These are phyloP conservation scores for Priocnemis perturbator DNA, from an alignment of 2,888 invertebrate species.

Conservation along the genomic window DNA sequence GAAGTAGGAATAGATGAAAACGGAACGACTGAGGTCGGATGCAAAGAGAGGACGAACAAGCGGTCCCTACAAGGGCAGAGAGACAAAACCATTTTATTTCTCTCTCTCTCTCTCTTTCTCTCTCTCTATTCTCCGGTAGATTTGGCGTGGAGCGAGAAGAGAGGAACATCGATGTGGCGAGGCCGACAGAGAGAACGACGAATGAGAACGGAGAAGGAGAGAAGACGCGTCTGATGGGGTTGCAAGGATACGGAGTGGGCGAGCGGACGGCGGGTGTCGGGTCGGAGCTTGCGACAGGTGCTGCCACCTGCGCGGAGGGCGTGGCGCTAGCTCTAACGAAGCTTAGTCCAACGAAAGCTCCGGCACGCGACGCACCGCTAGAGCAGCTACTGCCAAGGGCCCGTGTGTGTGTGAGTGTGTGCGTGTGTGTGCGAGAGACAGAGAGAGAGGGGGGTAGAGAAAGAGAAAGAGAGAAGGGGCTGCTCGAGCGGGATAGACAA, in stretches of 20 bases:
- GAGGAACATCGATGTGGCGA: too few relatives aligned
- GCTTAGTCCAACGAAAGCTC: constrained; percentile 66
- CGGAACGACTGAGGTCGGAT: background rate
- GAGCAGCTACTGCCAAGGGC: constrained; percentile 35
- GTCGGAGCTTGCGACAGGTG: constrained; percentile 41
- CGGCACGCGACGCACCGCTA: constrained; percentile 61
- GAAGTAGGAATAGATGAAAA: background rate
- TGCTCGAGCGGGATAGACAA: constrained; percentile 1
- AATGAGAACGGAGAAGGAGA: background rate
- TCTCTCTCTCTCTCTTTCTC: background rate
- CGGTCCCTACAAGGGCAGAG: too few relatives aligned
- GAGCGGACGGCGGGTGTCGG: constrained; percentile 5
- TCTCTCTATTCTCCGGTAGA: background rate
- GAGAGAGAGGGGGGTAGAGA: constrained; percentile 10
- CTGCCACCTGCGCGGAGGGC: constrained; percentile 68
- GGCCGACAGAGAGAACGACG: background rate
- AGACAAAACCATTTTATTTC: background rate
- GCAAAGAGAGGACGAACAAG: too few relatives aligned
- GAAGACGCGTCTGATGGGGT: background rate
- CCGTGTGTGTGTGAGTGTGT: constrained; percentile 2
- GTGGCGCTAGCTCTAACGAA: constrained; percentile 67
- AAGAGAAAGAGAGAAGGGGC: constrained; percentile 26
- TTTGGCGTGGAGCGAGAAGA: background rate
- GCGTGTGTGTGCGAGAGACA: constrained; percentile 9
- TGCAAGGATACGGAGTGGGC: background rate